A percentile compares a stretch with the other conserved stretches of the same genome.
phyloP scores from a whole-genome alignment of 2,888 invertebrate genomes.

The Atherix ibis region DNA sequence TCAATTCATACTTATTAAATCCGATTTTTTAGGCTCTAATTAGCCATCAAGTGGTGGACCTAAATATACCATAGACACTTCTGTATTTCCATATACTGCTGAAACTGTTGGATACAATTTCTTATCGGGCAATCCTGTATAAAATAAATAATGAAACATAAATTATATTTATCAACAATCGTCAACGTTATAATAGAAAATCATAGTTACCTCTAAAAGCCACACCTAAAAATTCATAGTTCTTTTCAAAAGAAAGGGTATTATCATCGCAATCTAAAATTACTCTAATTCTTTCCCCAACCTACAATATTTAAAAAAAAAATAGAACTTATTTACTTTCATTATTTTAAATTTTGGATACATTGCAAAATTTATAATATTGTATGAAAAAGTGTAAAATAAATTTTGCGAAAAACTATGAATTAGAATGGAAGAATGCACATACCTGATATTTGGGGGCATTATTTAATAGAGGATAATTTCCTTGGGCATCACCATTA shows the following conservation, averaged over 20 bases:
- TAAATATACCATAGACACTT: slow-evolving; percentile 97
- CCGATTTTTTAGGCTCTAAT: slow-evolving; percentile 19
- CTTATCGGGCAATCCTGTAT: slow-evolving; percentile 73
- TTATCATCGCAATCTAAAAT: slow-evolving; percentile 97
- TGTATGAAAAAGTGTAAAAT: no score
- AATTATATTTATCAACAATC: not conserved
- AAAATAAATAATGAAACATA: not conserved
- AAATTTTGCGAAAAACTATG: no score
- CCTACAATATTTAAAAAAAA: slow-evolving; percentile 39
- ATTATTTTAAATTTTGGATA: not conserved
- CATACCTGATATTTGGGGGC: slow-evolving; percentile 91
- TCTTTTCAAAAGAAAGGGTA: slow-evolving; percentile 92
- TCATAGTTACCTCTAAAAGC: slow-evolving; percentile 70
- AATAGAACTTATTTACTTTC: not conserved
- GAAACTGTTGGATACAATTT: slow-evolving; percentile 90
- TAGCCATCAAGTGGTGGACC: slow-evolving; percentile 94
- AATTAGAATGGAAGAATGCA: no score
- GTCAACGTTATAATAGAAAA: slow-evolving; percentile 1
- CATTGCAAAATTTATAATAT: not conserved
- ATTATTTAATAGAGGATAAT: slow-evolving; percentile 86
- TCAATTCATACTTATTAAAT: no score
- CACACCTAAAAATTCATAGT: slow-evolving; percentile 95
- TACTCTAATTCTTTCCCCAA: slow-evolving; percentile 91
- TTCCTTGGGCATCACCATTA: slow-evolving; percentile 88
- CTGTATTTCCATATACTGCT: slow-evolving; percentile 97